Evolutionary conservation across 2,797 vertebrate species (phyloP).

Genomic region (Sebastes iracundus): DNA sequence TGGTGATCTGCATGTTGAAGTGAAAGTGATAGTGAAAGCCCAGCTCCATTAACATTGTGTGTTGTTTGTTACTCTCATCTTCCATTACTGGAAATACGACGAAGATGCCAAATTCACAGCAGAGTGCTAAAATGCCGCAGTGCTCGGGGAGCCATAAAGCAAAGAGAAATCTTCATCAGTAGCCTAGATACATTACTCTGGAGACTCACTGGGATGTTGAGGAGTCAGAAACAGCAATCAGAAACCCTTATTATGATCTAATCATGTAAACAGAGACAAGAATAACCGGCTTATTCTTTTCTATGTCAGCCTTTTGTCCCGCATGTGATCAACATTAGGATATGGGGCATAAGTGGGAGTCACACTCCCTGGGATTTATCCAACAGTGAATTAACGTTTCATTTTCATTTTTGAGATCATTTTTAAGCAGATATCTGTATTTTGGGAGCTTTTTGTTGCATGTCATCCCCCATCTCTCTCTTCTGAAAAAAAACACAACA

Average conservation of each 20-base stretch:
- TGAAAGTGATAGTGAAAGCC: neutral
- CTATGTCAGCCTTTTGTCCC: neutral
- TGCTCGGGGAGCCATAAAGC: neutral
- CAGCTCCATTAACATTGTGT: neutral
- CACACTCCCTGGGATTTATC: neutral
- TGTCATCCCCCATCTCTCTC: neutral
- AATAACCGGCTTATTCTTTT: neutral
- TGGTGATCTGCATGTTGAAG: neutral
- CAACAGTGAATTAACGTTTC: neutral
- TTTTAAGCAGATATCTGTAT: neutral
- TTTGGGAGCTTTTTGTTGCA: neutral
- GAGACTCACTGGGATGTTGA: neutral
- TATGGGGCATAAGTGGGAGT: neutral
- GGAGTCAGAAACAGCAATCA: neutral
- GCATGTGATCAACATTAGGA: neutral
- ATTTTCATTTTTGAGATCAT: neutral
- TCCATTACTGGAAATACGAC: neutral
- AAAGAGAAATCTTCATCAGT: neutral
- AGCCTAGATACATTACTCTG: neutral
- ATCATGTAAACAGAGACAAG: neutral
- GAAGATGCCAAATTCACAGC: neutral
- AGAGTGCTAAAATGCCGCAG: constrained; percentile 5
- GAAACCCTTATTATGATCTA: neutral
- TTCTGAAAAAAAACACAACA: neutral
- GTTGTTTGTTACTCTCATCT: neutral